Conservation (phyloP, 2,797 vertebrate species). For the Lemur catta region DNA sequence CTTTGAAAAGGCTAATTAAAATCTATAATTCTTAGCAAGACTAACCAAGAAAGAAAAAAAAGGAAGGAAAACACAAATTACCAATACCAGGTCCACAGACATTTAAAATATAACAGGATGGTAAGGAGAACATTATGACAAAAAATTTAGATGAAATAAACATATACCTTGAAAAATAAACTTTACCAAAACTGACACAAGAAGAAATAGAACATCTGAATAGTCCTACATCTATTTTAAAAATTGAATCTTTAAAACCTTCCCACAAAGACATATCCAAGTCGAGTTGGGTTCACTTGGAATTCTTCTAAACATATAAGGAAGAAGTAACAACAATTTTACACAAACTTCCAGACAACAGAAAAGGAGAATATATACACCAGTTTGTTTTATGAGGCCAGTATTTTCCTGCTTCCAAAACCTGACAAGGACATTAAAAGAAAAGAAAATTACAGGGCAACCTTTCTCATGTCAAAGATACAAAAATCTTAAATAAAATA, state of each 20-base stretch:
- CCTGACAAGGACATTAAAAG: not conserved
- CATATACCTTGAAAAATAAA: not conserved
- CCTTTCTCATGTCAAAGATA: not conserved
- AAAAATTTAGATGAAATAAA: not conserved
- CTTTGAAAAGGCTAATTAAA: not conserved
- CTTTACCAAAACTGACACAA: not conserved
- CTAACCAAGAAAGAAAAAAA: not conserved
- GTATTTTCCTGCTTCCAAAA: not conserved
- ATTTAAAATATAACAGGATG: not conserved
- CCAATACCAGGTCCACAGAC: not conserved
- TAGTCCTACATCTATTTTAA: not conserved
- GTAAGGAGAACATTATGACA: not conserved
- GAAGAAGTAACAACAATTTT: conserved; percentile 6
- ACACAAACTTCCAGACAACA: not conserved
- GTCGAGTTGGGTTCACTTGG: not conserved
- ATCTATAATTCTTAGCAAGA: not conserved
- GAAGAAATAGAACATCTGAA: not conserved
- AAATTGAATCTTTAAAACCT: not conserved
- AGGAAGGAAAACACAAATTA: not conserved
- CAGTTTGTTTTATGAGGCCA: not conserved
- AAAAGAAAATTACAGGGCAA: not conserved
- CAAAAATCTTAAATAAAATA: conserved; percentile 37
- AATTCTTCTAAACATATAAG: not conserved
- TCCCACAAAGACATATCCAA: not conserved
- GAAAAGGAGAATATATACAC: not conserved